A percentile compares a stretch with the other conserved stretches of the same genome.
Evolutionary conservation across 1,140 invertebrate species (phyloP).

Genomic region (Dermatophagoides farinae): DNA sequence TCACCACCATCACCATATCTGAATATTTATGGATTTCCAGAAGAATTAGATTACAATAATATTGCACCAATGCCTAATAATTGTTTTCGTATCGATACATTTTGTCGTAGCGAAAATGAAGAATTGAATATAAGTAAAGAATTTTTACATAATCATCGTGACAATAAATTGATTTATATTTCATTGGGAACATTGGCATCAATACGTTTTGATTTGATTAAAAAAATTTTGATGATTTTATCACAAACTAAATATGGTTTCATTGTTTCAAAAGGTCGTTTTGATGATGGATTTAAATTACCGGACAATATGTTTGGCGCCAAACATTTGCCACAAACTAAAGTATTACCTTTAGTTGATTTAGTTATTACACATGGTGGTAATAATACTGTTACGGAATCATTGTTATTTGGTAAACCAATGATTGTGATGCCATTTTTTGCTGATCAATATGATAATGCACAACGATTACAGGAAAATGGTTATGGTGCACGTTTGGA

Average conservation of each 20-base stretch:
- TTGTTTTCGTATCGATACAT: constrained; percentile 1
- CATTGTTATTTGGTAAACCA: constrained; percentile 8
- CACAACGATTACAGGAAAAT: constrained; percentile 10
- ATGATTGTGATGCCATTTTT: constrained; percentile 15
- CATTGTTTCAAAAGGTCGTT: constrained; percentile 10
- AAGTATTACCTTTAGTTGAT: constrained; percentile 7
- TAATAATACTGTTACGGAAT: constrained; percentile 14
- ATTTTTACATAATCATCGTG: not conserved
- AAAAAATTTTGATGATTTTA: constrained; percentile 1
- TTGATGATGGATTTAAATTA: not conserved
- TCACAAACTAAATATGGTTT: not conserved
- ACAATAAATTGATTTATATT: constrained; percentile 11
- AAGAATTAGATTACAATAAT: constrained; percentile 14
- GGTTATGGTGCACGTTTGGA: constrained; percentile 3
- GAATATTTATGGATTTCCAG: not conserved
- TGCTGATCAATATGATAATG: constrained; percentile 14
- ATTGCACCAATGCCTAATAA: not conserved
- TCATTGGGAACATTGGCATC: constrained; percentile 8
- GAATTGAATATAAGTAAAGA: not conserved
- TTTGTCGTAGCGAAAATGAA: not conserved
- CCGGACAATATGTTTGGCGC: constrained; percentile 8
- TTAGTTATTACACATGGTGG: constrained; percentile 13
- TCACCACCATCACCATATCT: not conserved
- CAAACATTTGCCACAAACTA: not conserved
- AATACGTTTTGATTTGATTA: constrained; percentile 8